These are phyloP conservation scores for Manis crassicaudata DNA, from an alignment of 2,797 vertebrate genomes.

Conservation along the genomic window DNA sequence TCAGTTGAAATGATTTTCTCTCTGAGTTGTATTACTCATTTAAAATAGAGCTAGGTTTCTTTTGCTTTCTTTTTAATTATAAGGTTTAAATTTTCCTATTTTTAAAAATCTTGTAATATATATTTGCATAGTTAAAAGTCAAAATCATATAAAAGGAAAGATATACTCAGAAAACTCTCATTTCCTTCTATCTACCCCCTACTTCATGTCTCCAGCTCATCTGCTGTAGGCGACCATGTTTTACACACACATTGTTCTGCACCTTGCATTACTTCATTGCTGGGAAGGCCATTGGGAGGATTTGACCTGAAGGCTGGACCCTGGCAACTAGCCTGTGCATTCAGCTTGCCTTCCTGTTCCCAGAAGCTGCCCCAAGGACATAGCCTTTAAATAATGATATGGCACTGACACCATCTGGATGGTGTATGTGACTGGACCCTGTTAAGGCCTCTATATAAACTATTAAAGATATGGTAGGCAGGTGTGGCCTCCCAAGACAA, in stretches of 20 bases:
- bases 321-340: too few species aligned
- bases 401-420: too few species aligned
- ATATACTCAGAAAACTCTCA: neutral
- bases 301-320: too few species aligned
- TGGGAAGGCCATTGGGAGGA: too few species aligned
- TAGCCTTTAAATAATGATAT: too few species aligned
- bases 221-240: neutral
- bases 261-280: neutral
- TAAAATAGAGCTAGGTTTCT: neutral
- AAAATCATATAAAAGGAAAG: conserved; percentile 22
- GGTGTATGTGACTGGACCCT: too few species aligned
- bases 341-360: too few species aligned
- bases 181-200: neutral
- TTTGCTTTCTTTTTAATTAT: conserved; percentile 37
- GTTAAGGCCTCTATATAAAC: too few species aligned
- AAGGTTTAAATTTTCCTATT: conserved; percentile 1
- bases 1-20: conserved; percentile 21
- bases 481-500: too few species aligned
- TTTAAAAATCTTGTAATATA: neutral
- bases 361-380: too few species aligned
- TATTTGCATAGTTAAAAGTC: conserved; percentile 4
- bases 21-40: conserved; percentile 10
- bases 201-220: neutral
- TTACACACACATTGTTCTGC: neutral
- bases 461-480: too few species aligned